Percentiles rank a stretch among this genome's conserved stretches.
Conservation (phyloP, 2,113 vertebrate species). For the Crotalus helleri region DNA sequence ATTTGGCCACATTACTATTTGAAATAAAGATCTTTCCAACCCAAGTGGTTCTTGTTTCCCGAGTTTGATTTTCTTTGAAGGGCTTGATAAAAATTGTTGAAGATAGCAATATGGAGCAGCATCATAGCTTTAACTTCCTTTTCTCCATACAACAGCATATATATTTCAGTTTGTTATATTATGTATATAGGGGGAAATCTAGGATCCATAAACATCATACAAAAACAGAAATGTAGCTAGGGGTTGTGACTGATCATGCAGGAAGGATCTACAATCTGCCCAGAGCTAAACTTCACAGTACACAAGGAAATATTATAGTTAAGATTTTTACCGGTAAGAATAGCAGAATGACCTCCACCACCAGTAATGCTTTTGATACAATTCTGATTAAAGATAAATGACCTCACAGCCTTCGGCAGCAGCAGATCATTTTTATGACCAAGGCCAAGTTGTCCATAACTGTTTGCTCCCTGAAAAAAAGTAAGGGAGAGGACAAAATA, state of each 20-base stretch:
- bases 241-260: neutral
- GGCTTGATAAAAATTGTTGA: neutral
- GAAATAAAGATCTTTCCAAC: neutral
- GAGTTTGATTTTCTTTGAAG: neutral
- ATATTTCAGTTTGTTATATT: neutral
- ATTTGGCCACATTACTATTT: neutral
- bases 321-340: slow-evolving; percentile 75
- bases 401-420: slow-evolving; percentile 67
- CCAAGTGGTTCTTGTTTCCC: neutral
- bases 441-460: slow-evolving; percentile 88
- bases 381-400: slow-evolving; percentile 54
- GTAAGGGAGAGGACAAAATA: neutral
- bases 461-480: slow-evolving; percentile 85
- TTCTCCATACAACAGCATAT: neutral
- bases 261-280: neutral
- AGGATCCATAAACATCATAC: neutral
- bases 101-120: neutral
- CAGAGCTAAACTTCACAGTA: neutral
- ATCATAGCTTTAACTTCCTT: neutral
- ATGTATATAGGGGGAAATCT: neutral
- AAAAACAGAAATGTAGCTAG: slow-evolving; percentile 35
- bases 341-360: slow-evolving; percentile 85
- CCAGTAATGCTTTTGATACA: slow-evolving; percentile 70
- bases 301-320: neutral
- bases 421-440: slow-evolving; percentile 80